phyloP scores from a whole-genome alignment of 2,113 vertebrate species.

The Trogon surrucura region DNA sequence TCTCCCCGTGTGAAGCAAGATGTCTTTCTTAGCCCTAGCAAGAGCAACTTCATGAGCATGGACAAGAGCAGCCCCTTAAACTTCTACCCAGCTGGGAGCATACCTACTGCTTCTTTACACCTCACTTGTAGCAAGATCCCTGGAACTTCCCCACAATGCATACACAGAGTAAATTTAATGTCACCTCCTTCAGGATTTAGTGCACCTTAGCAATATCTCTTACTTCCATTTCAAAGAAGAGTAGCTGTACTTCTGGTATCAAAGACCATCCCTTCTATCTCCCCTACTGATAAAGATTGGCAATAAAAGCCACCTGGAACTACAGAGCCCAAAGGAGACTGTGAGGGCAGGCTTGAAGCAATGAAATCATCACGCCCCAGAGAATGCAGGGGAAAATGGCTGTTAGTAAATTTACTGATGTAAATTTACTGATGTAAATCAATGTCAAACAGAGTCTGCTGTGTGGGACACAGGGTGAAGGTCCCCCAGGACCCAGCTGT shows the following conservation, averaged over 20 bases:
- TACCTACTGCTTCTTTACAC: neutral
- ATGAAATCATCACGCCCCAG: neutral
- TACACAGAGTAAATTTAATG: neutral
- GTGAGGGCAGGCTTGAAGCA: neutral
- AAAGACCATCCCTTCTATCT: neutral
- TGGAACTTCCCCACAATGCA: neutral
- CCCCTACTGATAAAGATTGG: neutral
- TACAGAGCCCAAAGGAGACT: neutral
- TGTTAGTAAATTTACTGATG: neutral
- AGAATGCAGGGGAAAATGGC: neutral
- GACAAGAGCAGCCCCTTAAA: neutral
- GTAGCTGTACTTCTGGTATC: neutral
- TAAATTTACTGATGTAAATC: neutral
- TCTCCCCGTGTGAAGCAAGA: neutral
- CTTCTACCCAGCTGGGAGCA: neutral
- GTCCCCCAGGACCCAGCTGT: neutral
- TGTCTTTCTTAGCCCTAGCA: neutral
- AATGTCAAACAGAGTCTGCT: neutral
- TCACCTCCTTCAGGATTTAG: neutral
- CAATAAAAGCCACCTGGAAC: neutral
- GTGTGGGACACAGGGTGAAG: neutral
- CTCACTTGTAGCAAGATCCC: neutral
- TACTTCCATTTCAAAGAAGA: neutral
- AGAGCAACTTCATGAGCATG: neutral
- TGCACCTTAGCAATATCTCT: neutral